phyloP scores from a whole-genome alignment of 35 echinoderm and acorn worm species.

The Holothuria glaberrima region DNA sequence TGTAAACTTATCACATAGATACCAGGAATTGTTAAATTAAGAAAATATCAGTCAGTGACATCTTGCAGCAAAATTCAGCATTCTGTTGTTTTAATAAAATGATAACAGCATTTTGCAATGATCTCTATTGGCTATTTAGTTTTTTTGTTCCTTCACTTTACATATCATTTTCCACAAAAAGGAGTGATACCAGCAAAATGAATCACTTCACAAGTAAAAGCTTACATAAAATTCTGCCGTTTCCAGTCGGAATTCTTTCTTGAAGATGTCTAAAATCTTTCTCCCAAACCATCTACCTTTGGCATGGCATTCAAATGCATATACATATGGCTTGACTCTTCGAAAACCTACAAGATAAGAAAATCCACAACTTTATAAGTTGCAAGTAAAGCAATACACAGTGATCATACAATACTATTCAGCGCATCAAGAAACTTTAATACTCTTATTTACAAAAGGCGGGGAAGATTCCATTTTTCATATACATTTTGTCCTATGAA shows the following conservation, averaged over 20 bases:
- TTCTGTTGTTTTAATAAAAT: background rate
- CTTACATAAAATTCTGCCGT: constrained; percentile 93
- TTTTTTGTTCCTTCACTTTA: too few species aligned
- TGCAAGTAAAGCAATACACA: too few species aligned
- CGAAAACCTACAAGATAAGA: constrained; percentile 65
- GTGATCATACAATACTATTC: too few species aligned
- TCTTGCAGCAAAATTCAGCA: background rate
- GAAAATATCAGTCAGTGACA: too few species aligned
- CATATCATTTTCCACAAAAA: too few species aligned
- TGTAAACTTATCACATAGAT: too few species aligned
- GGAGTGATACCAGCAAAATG: background rate
- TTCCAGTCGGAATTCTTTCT: constrained; percentile 88
- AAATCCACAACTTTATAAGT: background rate
- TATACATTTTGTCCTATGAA: too few species aligned
- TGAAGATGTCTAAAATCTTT: constrained; percentile 87
- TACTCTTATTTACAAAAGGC: too few species aligned
- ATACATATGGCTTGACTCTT: constrained; percentile 85
- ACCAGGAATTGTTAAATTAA: too few species aligned
- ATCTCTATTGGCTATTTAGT: background rate
- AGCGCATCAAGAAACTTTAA: too few species aligned
- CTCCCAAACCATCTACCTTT: constrained; percentile 91
- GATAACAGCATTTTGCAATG: background rate
- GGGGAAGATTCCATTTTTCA: too few species aligned
- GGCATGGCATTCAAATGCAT: constrained; percentile 75
- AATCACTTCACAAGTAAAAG: background rate